Evolutionary conservation across 2,797 vertebrate genomes (phyloP).

Genomic region (Acrossocheilus wenchowensis): DNA sequence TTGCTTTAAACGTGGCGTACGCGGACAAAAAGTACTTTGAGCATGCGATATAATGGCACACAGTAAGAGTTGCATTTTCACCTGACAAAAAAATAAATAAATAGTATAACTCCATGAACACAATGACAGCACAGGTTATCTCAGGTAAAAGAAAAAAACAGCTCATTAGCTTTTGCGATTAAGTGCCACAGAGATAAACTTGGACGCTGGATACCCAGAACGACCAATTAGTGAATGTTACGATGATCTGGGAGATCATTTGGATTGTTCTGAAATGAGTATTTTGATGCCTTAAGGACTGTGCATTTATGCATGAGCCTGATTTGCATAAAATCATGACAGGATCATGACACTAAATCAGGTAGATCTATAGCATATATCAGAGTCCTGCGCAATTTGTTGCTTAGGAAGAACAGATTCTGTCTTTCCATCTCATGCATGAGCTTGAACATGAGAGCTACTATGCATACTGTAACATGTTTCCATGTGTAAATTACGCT

Average conservation of each 20-base stretch:
- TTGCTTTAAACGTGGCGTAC: conserved; percentile 17
- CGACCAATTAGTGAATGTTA: conserved; percentile 14
- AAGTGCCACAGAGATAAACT: neutral
- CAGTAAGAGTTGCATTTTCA: neutral
- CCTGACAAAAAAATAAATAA: conserved; percentile 27
- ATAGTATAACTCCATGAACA: neutral
- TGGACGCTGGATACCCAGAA: conserved; percentile 8
- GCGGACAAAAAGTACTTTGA: neutral
- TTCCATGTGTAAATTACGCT: neutral
- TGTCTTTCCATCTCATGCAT: neutral
- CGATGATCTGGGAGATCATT: conserved; percentile 1
- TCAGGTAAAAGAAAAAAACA: conserved; percentile 19
- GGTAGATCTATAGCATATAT: neutral
- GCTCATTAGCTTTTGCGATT: neutral
- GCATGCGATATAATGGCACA: conserved; percentile 21
- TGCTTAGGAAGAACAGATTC: neutral
- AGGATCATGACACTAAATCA: neutral
- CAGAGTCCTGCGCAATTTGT: neutral
- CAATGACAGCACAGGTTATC: neutral
- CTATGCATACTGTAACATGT: neutral
- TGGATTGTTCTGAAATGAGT: neutral
- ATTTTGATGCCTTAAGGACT: neutral
- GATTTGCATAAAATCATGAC: neutral
- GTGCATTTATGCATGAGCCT: neutral
- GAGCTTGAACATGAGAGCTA: neutral